Percentiles rank a stretch among this genome's conserved stretches.
phyloP scores from a whole-genome alignment of 2,797 vertebrate species.

The Columba guinea region DNA sequence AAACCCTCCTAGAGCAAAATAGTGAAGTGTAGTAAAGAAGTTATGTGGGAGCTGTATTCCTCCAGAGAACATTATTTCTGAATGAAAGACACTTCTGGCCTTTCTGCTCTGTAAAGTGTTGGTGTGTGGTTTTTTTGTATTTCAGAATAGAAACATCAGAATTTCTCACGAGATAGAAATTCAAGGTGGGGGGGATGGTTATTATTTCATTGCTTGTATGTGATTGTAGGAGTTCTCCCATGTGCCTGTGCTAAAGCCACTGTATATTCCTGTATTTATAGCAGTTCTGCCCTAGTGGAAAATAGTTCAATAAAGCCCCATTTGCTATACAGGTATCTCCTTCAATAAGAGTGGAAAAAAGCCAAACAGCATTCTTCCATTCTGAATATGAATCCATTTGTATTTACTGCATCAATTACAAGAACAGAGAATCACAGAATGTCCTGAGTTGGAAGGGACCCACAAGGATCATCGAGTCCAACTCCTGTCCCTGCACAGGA shows the following conservation, averaged over 20 bases:
- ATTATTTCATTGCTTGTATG: neutral
- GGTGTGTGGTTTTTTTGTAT: neutral
- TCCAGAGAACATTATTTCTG: neutral
- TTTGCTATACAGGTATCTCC: neutral
- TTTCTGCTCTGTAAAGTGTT: neutral
- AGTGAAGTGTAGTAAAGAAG: neutral
- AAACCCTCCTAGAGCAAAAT: neutral
- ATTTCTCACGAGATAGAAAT: neutral
- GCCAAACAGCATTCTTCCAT: neutral
- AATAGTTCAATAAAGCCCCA: neutral
- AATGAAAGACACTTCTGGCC: neutral
- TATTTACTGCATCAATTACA: neutral
- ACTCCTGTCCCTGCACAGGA: too few relatives aligned
- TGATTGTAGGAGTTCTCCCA: neutral
- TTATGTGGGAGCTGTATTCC: neutral
- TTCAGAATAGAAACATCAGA: neutral
- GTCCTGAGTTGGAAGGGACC: too few relatives aligned
- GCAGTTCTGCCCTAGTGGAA: neutral
- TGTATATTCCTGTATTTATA: neutral
- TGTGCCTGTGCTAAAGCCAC: neutral
- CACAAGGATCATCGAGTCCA: too few relatives aligned
- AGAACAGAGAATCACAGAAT: too few relatives aligned
- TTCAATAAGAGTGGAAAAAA: neutral
- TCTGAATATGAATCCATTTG: neutral
- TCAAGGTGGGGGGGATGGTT: accelerated